Evolutionary conservation across 2,113 vertebrate genomes (phyloP).

Genomic region (Tretioscincus oriximinensis): DNA sequence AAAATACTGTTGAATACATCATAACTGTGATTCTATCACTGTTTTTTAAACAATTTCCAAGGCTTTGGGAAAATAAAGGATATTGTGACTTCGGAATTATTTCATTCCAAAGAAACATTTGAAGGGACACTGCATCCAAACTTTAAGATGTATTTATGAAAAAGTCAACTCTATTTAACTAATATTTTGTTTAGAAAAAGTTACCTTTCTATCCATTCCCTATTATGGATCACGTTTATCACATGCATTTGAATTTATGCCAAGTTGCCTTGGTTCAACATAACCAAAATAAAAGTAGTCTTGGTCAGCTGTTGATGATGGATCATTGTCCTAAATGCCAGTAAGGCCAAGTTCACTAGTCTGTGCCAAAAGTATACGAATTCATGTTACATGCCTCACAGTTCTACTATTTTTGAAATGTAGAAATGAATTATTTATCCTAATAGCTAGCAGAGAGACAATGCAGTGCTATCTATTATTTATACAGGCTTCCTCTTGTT

Average conservation of each 20-base stretch:
- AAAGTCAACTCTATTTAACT: not conserved
- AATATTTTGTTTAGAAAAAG: not conserved
- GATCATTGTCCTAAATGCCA: slow-evolving; percentile 20
- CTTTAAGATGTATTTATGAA: not conserved
- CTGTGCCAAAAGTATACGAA: slow-evolving; percentile 4
- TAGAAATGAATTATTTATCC: slow-evolving; percentile 1
- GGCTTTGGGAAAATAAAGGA: too few relatives aligned
- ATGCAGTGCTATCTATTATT: not conserved
- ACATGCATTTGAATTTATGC: not conserved
- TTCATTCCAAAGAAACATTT: too few relatives aligned
- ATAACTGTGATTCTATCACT: too few relatives aligned
- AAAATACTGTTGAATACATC: too few relatives aligned
- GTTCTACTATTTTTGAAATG: not conserved
- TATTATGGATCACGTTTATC: not conserved
- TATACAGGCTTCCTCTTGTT: not conserved
- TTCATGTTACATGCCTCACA: not conserved
- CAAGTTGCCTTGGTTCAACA: slow-evolving; percentile 12
- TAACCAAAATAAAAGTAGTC: slow-evolving; percentile 21
- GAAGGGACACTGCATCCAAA: not conserved
- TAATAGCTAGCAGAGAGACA: not conserved
- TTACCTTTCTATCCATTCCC: not conserved
- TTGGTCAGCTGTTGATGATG: slow-evolving; percentile 17
- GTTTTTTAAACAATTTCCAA: too few relatives aligned
- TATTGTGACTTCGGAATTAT: too few relatives aligned
- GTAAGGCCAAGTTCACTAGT: slow-evolving; percentile 2